Conservation (phyloP, 1,140 invertebrate genomes). For the Bicyclus anynana region DNA sequence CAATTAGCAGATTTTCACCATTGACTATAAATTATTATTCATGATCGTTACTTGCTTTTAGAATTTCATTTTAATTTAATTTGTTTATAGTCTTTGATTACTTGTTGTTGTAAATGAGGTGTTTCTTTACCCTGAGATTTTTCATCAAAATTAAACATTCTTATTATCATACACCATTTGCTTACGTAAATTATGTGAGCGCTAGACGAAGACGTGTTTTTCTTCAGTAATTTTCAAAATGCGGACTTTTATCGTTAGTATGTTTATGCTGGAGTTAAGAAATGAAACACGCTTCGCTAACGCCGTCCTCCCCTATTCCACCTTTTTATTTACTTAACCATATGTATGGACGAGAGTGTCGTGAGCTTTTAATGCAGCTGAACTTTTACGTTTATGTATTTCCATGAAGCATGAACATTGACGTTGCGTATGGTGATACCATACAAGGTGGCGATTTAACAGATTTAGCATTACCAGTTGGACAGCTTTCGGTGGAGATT, state of each 20-base stretch:
- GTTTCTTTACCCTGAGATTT: not conserved
- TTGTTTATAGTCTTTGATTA: not conserved
- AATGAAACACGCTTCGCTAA: constrained; percentile 48
- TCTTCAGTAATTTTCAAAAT: constrained; percentile 47
- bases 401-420: constrained; percentile 25
- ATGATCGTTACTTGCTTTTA: too few relatives aligned
- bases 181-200: not conserved
- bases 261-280: constrained; percentile 45
- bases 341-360: constrained; percentile 15
- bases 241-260: constrained; percentile 50
- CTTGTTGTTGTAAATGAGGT: not conserved
- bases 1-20: not conserved
- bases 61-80: too few relatives aligned
- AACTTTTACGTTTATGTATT: constrained; percentile 28
- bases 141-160: not conserved
- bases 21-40: too few relatives aligned
- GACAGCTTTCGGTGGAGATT: constrained; percentile 53
- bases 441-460: constrained; percentile 52
- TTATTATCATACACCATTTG: not conserved
- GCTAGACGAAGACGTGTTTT: constrained; percentile 14
- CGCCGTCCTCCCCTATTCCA: constrained; percentile 30
- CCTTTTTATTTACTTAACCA: constrained; percentile 27
- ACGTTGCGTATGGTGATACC: constrained; percentile 33
- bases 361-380: constrained; percentile 20
- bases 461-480: constrained; percentile 58